These are phyloP conservation scores for Brachypteracias leptosomus DNA, from an alignment of 2,113 vertebrate species.

Conservation along the genomic window DNA sequence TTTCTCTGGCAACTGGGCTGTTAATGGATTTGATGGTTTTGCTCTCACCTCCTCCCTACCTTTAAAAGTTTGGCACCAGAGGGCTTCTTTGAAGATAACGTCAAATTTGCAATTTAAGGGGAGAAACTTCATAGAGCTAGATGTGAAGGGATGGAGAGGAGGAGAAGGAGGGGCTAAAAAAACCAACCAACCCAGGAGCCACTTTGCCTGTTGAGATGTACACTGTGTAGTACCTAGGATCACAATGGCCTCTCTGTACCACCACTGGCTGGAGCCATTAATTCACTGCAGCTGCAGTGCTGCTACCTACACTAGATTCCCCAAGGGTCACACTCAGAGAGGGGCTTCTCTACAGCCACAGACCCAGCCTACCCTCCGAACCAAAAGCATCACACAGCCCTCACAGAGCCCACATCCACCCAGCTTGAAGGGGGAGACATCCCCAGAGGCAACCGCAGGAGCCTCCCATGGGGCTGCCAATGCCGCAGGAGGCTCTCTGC, in stretches of 20 bases:
- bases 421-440: fast-evolving
- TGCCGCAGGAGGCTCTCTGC: not conserved
- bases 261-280: conserved; percentile 49
- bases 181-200: not conserved
- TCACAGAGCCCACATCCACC: not conserved
- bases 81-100: conserved; percentile 74
- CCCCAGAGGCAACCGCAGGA: not conserved
- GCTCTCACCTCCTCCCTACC: conserved; percentile 59
- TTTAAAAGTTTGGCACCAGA: conserved; percentile 70
- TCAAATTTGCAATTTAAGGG: conserved; percentile 72
- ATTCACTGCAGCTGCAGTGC: conserved; percentile 14
- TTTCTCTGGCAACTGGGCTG: conserved; percentile 71
- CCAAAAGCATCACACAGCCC: not conserved
- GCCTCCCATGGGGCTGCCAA: not conserved
- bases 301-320: not conserved
- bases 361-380: not conserved
- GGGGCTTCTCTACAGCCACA: not conserved
- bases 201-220: conserved; percentile 61
- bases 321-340: not conserved
- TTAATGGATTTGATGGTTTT: conserved; percentile 62
- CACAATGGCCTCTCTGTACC: conserved; percentile 62
- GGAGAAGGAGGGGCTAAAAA: not conserved
- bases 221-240: conserved; percentile 31
- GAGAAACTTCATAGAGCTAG: conserved; percentile 74
- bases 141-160: conserved; percentile 71